Conservation (phyloP, 2,113 vertebrate genomes). For the Erythrolamprus reginae region DNA sequence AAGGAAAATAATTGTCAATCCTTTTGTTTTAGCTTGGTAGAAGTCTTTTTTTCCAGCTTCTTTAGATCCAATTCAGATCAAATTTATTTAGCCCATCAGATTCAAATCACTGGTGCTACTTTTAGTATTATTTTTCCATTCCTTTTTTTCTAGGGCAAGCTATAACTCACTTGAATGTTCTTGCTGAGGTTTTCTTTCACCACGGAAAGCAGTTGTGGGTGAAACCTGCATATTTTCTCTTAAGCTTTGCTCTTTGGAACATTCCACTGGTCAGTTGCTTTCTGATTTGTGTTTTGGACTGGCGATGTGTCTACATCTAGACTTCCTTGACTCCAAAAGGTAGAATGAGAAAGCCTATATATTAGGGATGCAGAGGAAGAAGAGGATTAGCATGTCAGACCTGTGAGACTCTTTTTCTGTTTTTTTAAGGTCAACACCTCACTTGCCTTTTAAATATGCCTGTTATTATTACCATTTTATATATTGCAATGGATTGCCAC, state of each 20-base stretch:
- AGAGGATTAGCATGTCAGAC: background rate
- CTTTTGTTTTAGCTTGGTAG: background rate
- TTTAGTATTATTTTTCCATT: background rate
- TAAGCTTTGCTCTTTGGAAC: background rate
- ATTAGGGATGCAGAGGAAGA: background rate
- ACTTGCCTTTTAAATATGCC: background rate
- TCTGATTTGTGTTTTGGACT: background rate
- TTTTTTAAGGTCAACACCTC: background rate
- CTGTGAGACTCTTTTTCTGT: background rate
- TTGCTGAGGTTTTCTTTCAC: background rate
- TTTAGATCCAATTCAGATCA: background rate
- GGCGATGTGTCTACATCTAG: background rate
- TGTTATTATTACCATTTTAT: background rate
- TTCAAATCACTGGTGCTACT: background rate
- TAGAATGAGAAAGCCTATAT: background rate
- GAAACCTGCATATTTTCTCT: background rate
- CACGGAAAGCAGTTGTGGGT: background rate
- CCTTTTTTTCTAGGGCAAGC: background rate
- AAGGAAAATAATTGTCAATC: background rate
- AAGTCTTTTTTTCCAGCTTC: background rate
- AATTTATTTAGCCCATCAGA: background rate
- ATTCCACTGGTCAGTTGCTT: background rate
- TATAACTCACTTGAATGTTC: background rate
- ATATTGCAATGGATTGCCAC: background rate
- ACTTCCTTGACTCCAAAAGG: background rate